Percentiles rank a stretch among this genome's conserved stretches.
Conservation (phyloP, 2,888 invertebrate genomes). For the Gisinianus flammeolus region DNA sequence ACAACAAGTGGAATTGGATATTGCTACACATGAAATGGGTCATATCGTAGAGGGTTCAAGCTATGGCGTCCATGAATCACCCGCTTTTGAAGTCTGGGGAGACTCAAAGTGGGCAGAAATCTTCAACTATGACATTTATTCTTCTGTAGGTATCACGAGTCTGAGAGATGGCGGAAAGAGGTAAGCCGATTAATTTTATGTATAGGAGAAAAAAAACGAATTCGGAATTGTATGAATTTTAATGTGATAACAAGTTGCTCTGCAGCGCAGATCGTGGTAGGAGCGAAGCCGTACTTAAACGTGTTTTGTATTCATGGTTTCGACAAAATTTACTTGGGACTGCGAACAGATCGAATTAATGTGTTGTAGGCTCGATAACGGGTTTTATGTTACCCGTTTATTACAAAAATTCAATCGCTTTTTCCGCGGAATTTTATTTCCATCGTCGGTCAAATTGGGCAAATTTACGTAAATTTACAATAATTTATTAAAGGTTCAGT, state of each 20-base stretch:
- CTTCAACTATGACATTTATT: conserved; percentile 37
- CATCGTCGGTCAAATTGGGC: no score
- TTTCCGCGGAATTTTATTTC: no score
- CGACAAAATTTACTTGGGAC: no score
- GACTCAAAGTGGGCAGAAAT: conserved; percentile 50
- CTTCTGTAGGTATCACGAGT: conserved; percentile 17
- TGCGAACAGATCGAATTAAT: no score
- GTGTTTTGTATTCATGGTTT: no score
- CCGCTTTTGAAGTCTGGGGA: conserved; percentile 51
- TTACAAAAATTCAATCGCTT: no score
- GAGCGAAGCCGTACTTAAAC: no score
- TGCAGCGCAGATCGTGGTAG: no score
- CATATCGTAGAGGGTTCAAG: conserved; percentile 51
- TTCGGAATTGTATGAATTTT: not conserved
- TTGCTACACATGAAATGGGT: conserved; percentile 50
- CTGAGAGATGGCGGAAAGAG: conserved; percentile 26
- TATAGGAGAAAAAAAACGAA: not conserved
- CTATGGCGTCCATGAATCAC: conserved; percentile 47
- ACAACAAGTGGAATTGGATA: no score
- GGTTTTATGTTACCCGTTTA: not conserved
- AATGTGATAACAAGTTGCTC: not conserved
- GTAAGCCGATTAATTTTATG: conserved; percentile 16
- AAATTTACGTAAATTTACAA: no score
- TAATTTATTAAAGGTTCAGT: no score
- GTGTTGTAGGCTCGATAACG: no score